Conservation (phyloP, 2,797 vertebrate genomes). For the Chiloscyllium punctatum region DNA sequence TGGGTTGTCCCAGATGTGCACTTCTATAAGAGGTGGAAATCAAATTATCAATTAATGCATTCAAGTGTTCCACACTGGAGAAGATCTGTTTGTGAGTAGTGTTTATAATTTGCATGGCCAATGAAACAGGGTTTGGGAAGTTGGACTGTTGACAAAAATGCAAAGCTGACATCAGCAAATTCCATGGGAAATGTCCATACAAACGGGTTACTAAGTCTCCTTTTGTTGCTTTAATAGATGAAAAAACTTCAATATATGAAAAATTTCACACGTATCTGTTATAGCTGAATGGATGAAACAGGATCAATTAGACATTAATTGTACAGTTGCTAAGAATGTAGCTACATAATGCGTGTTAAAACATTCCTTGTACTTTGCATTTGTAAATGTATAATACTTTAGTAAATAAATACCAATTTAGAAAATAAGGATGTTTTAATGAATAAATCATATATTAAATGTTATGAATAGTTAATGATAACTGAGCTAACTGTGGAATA, state of each 20-base stretch:
- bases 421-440: background rate
- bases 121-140: background rate
- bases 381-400: background rate
- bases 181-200: background rate
- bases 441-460: too few species aligned
- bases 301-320: background rate
- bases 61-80: background rate
- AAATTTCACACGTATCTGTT: background rate
- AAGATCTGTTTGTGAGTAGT: background rate
- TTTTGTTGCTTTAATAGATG: background rate
- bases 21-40: background rate
- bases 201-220: background rate
- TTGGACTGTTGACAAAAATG: constrained; percentile 22
- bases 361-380: background rate
- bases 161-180: constrained; percentile 29
- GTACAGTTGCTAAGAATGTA: background rate
- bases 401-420: background rate
- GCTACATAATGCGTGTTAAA: background rate
- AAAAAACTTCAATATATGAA: background rate
- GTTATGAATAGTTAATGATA: background rate
- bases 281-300: too few species aligned
- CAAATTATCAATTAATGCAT: background rate
- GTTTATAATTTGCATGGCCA: background rate
- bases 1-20: background rate
- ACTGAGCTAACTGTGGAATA: background rate